These are phyloP conservation scores for Aurelia aurita DNA, from an alignment of 30 jellyfish, hydroid and myxozoan species.

Conservation along the genomic window DNA sequence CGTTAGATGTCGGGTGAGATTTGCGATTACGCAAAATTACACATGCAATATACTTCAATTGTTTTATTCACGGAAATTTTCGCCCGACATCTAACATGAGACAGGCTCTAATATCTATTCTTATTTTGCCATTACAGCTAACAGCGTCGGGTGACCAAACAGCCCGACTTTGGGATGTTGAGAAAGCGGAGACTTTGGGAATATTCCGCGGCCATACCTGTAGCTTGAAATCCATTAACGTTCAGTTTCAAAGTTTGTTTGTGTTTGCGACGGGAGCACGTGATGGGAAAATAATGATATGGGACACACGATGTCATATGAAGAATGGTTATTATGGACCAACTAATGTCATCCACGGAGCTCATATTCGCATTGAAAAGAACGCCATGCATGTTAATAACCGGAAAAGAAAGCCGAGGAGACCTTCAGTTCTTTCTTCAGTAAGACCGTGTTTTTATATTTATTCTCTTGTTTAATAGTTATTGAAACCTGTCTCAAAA, in stretches of 20 bases:
- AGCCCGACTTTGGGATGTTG: slow-evolving; percentile 96
- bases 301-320: slow-evolving; percentile 98
- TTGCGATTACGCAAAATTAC: no score
- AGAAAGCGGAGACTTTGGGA: slow-evolving; percentile 91
- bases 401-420: slow-evolving; percentile 68
- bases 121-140: slow-evolving; percentile 28
- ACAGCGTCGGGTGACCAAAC: slow-evolving; percentile 99
- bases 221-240: slow-evolving; percentile 89
- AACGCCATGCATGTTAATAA: slow-evolving; percentile 56
- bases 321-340: slow-evolving; percentile 93
- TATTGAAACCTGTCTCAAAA: no score
- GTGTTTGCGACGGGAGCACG: slow-evolving; percentile 99
- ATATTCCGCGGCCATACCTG: slow-evolving; percentile 97
- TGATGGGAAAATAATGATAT: slow-evolving; percentile 95
- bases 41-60: no score
- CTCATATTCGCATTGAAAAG: slow-evolving; percentile 73
- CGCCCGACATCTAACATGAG: no score
- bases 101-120: no score
- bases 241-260: slow-evolving; percentile 67
- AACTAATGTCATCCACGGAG: slow-evolving; percentile 77
- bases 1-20: no score
- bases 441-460: slow-evolving; percentile 7
- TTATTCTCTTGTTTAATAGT: neutral
- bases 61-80: no score
- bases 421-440: slow-evolving; percentile 67